A percentile compares a stretch with the other conserved stretches of the same genome.
These are phyloP conservation scores for Agrotis ipsilon DNA, from an alignment of 2,888 invertebrate genomes.

Conservation along the genomic window DNA sequence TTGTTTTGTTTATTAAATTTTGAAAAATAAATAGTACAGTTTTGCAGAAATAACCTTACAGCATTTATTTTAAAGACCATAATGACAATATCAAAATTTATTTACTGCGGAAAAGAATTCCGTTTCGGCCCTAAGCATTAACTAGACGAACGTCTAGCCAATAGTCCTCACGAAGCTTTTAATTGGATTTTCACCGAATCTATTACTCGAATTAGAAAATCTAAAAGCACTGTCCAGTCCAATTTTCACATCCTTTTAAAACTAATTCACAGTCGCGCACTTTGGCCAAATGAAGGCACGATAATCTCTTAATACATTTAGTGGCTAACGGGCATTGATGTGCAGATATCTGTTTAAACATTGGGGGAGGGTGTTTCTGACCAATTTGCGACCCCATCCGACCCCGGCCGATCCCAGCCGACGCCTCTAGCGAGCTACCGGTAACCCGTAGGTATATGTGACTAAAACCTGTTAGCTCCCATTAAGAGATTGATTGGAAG, in stretches of 20 bases:
- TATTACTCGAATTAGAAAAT: conserved; percentile 1
- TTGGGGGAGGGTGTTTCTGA: conserved; percentile 71
- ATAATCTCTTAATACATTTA: conserved; percentile 55
- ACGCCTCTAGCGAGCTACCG: conserved; percentile 54
- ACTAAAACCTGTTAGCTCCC: conserved; percentile 78
- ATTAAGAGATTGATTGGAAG: conserved; percentile 66
- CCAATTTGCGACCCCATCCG: conserved; percentile 78
- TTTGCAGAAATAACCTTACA: not conserved
- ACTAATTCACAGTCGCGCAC: conserved; percentile 7
- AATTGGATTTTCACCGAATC: not conserved
- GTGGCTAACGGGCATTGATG: conserved; percentile 51
- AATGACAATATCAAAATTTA: no score
- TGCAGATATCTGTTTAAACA: conserved; percentile 63
- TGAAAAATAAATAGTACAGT: no score
- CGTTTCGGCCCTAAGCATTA: no score
- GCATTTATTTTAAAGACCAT: not conserved
- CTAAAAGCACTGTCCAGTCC: conserved; percentile 21
- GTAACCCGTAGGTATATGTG: conserved; percentile 61
- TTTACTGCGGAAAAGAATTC: no score
- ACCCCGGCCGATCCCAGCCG: conserved; percentile 55
- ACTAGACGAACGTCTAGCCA: no score
- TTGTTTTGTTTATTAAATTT: not conserved
- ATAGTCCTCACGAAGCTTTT: not conserved
- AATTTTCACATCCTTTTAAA: not conserved
- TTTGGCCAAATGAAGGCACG: conserved; percentile 22